These are phyloP conservation scores for Andrena hattorfiana DNA, from an alignment of 2,888 invertebrate species.

Conservation along the genomic window DNA sequence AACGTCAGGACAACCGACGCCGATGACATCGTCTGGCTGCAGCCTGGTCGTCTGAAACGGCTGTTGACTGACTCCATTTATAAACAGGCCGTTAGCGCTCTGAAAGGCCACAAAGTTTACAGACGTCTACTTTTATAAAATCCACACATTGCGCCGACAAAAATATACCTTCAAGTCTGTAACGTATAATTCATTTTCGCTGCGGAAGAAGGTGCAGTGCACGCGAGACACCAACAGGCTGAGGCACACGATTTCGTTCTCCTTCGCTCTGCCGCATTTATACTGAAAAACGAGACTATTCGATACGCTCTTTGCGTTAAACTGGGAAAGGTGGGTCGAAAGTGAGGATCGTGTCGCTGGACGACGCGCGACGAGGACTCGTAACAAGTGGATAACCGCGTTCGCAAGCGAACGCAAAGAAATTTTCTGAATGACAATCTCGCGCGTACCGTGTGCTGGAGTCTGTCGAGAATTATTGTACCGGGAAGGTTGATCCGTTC, in stretches of 20 bases:
- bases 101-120: slow-evolving; percentile 77
- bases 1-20: slow-evolving; percentile 84
- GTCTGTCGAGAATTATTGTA: slow-evolving; percentile 35
- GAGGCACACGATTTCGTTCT: slow-evolving; percentile 73
- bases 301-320: too few relatives aligned
- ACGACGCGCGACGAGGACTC: too few relatives aligned
- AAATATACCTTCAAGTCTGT: slow-evolving; percentile 74
- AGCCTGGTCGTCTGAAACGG: slow-evolving; percentile 83
- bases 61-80: slow-evolving; percentile 85
- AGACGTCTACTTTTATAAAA: neutral
- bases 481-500: slow-evolving; percentile 49
- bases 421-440: neutral
- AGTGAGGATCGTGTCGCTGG: too few relatives aligned
- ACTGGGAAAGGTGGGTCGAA: too few relatives aligned
- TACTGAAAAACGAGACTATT: slow-evolving; percentile 68
- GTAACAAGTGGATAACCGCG: too few relatives aligned
- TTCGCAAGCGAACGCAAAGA: too few relatives aligned
- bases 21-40: slow-evolving; percentile 86
- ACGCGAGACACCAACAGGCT: slow-evolving; percentile 77
- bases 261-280: slow-evolving; percentile 76
- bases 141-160: neutral
- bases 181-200: slow-evolving; percentile 68
- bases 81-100: slow-evolving; percentile 88
- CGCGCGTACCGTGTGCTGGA: slow-evolving; percentile 37
- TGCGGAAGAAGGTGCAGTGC: slow-evolving; percentile 77